A percentile compares a stretch with the other conserved stretches of the same genome.
phyloP scores from a whole-genome alignment of 2,888 invertebrate genomes.

The Epinotia brunnichana region DNA sequence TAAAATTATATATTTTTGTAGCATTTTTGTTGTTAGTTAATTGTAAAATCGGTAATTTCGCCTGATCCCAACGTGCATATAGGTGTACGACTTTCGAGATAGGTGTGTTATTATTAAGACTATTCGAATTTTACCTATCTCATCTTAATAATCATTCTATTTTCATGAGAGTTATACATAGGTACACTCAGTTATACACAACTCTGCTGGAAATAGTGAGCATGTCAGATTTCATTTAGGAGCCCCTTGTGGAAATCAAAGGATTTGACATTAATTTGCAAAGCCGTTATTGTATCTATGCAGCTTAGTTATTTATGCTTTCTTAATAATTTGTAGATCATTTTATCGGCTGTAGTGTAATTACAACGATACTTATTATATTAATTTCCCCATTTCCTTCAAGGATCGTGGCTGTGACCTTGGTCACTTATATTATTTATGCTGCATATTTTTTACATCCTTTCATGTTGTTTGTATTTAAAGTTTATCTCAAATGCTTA shows the following conservation, averaged over 20 bases:
- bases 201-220: neutral
- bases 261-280: neutral
- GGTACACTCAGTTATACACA: neutral
- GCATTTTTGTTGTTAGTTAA: no score
- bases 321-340: neutral
- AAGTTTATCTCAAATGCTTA: neutral
- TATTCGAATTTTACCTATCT: no score
- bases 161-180: neutral
- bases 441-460: neutral
- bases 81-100: no score
- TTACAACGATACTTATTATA: no score
- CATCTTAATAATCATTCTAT: no score
- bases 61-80: no score
- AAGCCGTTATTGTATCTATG: neutral
- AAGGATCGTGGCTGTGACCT: neutral
- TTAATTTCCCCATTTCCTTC: neutral
- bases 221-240: no score
- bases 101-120: no score
- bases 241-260: neutral
- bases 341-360: no score
- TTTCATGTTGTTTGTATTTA: neutral
- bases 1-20: no score
- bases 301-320: neutral
- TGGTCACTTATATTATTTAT: no score
- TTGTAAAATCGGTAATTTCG: no score